phyloP scores from a whole-genome alignment of 2,113 vertebrate species.

The Isichthys henryi region DNA sequence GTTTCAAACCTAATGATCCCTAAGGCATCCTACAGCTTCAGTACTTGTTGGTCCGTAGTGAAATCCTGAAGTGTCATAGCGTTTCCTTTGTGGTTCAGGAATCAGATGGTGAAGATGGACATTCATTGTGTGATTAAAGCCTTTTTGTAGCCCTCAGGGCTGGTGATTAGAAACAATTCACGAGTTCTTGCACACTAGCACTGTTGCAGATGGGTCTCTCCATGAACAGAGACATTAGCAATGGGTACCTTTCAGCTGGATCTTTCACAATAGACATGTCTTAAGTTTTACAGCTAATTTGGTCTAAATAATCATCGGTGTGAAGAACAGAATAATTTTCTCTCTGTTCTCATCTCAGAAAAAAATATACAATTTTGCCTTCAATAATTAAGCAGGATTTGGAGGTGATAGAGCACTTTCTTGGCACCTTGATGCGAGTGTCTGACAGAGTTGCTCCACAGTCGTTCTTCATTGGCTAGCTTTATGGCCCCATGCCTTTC shows the following conservation, averaged over 20 bases:
- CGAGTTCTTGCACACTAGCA: not conserved
- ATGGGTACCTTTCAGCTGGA: not conserved
- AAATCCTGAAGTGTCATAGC: not conserved
- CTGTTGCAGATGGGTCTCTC: not conserved
- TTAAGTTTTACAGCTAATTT: not conserved
- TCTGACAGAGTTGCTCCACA: constrained; percentile 63
- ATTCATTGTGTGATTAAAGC: not conserved
- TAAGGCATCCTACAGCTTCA: not conserved
- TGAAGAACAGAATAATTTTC: not conserved
- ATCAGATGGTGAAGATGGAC: not conserved
- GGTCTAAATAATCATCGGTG: not conserved
- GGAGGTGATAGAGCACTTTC: not conserved
- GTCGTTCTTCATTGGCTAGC: constrained; percentile 81
- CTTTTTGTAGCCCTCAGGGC: not conserved
- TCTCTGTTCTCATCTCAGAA: not conserved
- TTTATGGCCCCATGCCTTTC: constrained; percentile 58
- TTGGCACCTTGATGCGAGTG: not conserved
- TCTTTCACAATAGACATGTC: not conserved
- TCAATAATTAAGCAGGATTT: not conserved
- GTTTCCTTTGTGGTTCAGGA: not conserved
- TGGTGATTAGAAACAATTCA: not conserved
- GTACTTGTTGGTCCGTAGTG: not conserved
- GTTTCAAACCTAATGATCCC: not conserved
- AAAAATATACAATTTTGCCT: not conserved
- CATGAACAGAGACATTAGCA: not conserved